Conservation (phyloP, 2,797 vertebrate species). For the Sardinella longiceps region DNA sequence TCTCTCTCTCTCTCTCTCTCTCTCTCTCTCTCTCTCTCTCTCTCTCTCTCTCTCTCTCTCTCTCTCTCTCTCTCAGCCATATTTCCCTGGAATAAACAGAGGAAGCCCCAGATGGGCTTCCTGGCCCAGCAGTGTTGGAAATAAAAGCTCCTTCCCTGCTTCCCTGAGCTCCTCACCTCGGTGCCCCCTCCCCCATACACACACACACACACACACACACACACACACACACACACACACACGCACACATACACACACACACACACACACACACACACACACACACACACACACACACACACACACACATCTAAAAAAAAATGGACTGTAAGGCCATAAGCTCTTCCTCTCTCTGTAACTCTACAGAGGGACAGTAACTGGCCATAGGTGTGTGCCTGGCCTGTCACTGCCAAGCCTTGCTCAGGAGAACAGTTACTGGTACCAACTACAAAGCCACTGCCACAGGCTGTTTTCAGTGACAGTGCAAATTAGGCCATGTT, state of each 20-base stretch:
- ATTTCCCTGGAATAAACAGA: conserved; percentile 75
- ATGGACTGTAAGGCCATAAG: conserved; percentile 56
- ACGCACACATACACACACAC: conserved; percentile 23
- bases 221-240: conserved; percentile 24
- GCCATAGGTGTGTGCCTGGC: neutral
- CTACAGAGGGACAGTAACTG: neutral
- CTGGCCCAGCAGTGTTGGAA: conserved; percentile 61
- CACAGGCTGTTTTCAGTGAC: neutral
- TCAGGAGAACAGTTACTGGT: neutral
- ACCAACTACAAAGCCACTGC: neutral
- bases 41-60: conserved; percentile 33
- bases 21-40: no score
- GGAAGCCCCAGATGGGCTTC: conserved; percentile 70
- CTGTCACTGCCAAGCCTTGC: neutral
- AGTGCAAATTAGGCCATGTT: neutral
- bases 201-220: conserved; percentile 16
- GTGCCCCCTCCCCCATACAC: conserved; percentile 52
- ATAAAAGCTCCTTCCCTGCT: conserved; percentile 15
- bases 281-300: conserved; percentile 21
- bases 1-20: neutral
- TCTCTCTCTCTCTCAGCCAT: conserved; percentile 54
- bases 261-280: conserved; percentile 5
- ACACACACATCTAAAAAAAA: conserved; percentile 30
- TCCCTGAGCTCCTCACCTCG: conserved; percentile 32
- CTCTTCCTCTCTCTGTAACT: conserved; percentile 31